These are phyloP conservation scores for Castor canadensis DNA, from an alignment of 2,113 vertebrate genomes.

Conservation along the genomic window DNA sequence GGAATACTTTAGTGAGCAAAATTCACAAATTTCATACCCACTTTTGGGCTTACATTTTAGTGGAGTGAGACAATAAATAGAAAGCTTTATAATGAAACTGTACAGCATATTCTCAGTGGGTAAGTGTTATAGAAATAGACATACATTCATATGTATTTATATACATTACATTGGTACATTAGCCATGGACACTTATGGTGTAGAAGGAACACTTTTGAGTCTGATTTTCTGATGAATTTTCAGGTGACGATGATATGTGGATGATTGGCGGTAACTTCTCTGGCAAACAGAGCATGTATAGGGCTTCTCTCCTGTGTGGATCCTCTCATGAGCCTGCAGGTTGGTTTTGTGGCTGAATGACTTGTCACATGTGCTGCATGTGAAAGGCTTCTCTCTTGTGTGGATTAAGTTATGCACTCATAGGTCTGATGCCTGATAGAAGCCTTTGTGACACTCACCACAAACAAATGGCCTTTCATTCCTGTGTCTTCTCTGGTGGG, in stretches of 20 bases:
- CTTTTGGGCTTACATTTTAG: background rate
- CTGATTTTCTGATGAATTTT: background rate
- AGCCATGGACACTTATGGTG: background rate
- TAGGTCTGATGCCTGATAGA: slow-evolving; percentile 36
- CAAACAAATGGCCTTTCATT: slow-evolving; percentile 31
- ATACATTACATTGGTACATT: accelerated
- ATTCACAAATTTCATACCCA: background rate
- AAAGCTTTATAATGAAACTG: background rate
- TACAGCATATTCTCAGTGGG: background rate
- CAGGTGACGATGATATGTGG: slow-evolving; percentile 53
- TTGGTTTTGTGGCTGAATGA: slow-evolving; percentile 38
- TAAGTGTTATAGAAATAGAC: background rate
- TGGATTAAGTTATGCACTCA: background rate
- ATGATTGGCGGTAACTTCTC: slow-evolving; percentile 10
- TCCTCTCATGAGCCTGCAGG: slow-evolving; percentile 19
- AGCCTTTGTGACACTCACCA: background rate
- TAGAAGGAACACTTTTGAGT: background rate
- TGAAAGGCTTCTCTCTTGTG: background rate
- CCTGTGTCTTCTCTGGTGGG: slow-evolving; percentile 31
- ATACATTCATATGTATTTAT: accelerated
- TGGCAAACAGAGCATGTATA: background rate
- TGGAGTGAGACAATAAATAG: background rate
- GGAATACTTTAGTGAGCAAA: background rate
- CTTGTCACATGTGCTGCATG: background rate
- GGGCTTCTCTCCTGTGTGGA: slow-evolving; percentile 47